These are phyloP conservation scores for Pelvicachromis taeniatus DNA, from an alignment of 2,113 vertebrate genomes.

Conservation along the genomic window DNA sequence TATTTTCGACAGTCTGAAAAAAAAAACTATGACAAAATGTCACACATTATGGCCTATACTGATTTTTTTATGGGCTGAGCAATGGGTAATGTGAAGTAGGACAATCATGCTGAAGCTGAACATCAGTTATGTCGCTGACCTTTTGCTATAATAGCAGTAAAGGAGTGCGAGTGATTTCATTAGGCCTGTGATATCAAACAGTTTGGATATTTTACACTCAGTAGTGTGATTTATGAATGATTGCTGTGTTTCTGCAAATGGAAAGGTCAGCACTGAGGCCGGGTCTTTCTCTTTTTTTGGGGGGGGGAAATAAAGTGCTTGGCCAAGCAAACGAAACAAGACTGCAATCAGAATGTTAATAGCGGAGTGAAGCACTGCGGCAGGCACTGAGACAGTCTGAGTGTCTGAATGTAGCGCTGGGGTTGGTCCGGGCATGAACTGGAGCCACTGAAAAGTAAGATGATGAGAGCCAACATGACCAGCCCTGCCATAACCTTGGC, in stretches of 20 bases:
- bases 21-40: constrained; percentile 20
- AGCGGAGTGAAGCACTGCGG: constrained; percentile 7
- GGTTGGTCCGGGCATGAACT: constrained; percentile 14
- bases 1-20: not conserved
- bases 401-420: constrained; percentile 6
- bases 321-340: constrained; percentile 48
- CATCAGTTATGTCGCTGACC: constrained; percentile 64
- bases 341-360: constrained; percentile 56
- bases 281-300: not conserved
- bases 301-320: constrained; percentile 17
- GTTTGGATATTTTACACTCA: constrained; percentile 59
- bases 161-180: constrained; percentile 59
- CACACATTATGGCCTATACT: constrained; percentile 5
- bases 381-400: constrained; percentile 28
- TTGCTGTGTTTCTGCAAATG: constrained; percentile 45
- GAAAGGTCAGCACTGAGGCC: constrained; percentile 50
- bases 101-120: constrained; percentile 45
- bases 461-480: constrained; percentile 15
- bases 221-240: constrained; percentile 54
- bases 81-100: constrained; percentile 45
- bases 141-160: constrained; percentile 62
- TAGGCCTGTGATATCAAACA: constrained; percentile 51
- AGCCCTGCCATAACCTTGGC: constrained; percentile 20
- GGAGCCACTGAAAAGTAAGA: constrained; percentile 2
- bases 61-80: constrained; percentile 34